Evolutionary conservation across 2,888 invertebrate genomes (phyloP).

Genomic region (Diogma glabrata): DNA sequence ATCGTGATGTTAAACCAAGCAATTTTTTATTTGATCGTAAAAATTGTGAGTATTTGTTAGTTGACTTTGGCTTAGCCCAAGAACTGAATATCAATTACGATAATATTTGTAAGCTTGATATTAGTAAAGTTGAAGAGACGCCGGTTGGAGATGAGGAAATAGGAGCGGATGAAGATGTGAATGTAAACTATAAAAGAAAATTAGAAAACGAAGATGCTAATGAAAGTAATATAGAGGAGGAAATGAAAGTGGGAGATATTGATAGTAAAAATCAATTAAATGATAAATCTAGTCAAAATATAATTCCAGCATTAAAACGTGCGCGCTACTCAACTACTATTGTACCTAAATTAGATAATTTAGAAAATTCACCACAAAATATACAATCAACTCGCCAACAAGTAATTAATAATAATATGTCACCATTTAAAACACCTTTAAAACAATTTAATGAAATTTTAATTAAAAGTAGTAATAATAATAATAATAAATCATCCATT

Average conservation of each 20-base stretch:
- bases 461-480: constrained; percentile 17
- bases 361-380: constrained; percentile 7
- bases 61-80: constrained; percentile 86
- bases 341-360: constrained; percentile 8
- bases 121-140: constrained; percentile 11
- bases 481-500: too few species aligned
- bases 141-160: too few species aligned
- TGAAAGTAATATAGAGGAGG: constrained; percentile 1
- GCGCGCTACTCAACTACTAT: constrained; percentile 8
- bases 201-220: constrained; percentile 6
- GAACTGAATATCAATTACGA: constrained; percentile 25
- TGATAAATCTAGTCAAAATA: constrained; percentile 9
- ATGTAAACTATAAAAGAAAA: constrained; percentile 8
- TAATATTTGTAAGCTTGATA: constrained; percentile 6
- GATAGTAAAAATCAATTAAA: background rate
- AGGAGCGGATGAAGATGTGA: constrained; percentile 3
- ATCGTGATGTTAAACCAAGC: constrained; percentile 83
- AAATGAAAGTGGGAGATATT: background rate
- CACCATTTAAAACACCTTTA: constrained; percentile 31
- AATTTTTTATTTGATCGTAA: constrained; percentile 78
- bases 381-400: constrained; percentile 2
- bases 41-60: constrained; percentile 58
- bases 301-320: constrained; percentile 7
- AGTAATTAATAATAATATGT: background rate
- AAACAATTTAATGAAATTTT: constrained; percentile 31